Conservation (phyloP, 1,140 invertebrate genomes). For the Nasonia longicornis region DNA sequence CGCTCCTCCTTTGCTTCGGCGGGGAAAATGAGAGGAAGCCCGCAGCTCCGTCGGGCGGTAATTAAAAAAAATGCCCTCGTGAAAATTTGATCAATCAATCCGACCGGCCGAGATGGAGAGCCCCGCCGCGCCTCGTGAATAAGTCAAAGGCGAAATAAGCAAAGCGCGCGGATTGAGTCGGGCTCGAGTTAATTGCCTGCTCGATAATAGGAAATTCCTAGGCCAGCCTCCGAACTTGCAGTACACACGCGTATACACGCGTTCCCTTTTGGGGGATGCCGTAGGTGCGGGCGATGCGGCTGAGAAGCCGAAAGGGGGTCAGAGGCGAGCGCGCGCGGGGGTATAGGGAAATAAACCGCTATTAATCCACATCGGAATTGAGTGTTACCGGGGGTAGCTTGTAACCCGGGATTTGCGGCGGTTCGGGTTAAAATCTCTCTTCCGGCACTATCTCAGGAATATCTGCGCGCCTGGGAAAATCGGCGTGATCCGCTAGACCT, state of each 20-base stretch:
- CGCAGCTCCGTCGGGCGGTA: neutral
- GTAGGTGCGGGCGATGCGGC: no score
- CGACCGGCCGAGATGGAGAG: neutral
- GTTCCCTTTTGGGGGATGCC: constrained; percentile 52
- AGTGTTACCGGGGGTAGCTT: constrained; percentile 67
- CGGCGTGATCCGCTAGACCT: constrained; percentile 20
- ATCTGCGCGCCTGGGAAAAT: constrained; percentile 55
- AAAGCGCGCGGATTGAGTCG: neutral
- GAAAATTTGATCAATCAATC: constrained; percentile 4
- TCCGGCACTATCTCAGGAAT: constrained; percentile 61
- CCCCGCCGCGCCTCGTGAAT: neutral
- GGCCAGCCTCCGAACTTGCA: constrained; percentile 39
- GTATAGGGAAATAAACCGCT: constrained; percentile 60
- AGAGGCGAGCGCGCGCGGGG: constrained; percentile 37
- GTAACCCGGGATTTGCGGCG: constrained; percentile 64
- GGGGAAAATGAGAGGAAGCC: neutral
- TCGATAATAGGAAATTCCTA: constrained; percentile 60
- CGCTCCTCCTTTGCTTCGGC: neutral
- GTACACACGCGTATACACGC: constrained; percentile 35
- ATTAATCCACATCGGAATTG: constrained; percentile 70
- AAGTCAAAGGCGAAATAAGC: neutral
- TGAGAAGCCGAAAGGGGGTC: constrained; percentile 15
- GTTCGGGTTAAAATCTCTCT: constrained; percentile 66
- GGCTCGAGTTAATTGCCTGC: constrained; percentile 52
- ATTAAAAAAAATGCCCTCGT: constrained; percentile 5